Percentiles rank a stretch among this genome's conserved stretches.
phyloP scores from a whole-genome alignment of 1,140 invertebrate species.

The Drosophila melanogaster region Release_6_plus_ISO1_MT NT_033777.3:7739001-7739500 shows the following conservation, averaged over 20 bases:
- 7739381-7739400: too few relatives aligned
- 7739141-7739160: background rate
- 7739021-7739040: background rate
- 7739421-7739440: background rate
- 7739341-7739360: too few relatives aligned
- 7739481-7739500: background rate
- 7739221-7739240: background rate
- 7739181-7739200: background rate
- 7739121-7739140: background rate
- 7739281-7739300: background rate
- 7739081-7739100: background rate
- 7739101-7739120: background rate
- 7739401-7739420: background rate
- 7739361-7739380: too few relatives aligned
- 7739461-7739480: background rate
- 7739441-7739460: background rate
- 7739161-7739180: background rate
- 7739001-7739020: background rate
- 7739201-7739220: background rate
- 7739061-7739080: background rate
- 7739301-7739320: background rate
- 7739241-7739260: background rate
- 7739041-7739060: background rate
- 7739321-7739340: background rate
- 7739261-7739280: background rate